These are phyloP conservation scores for Poecilia wingei DNA, from an alignment of 2,797 vertebrate species.

Conservation along the genomic window DNA sequence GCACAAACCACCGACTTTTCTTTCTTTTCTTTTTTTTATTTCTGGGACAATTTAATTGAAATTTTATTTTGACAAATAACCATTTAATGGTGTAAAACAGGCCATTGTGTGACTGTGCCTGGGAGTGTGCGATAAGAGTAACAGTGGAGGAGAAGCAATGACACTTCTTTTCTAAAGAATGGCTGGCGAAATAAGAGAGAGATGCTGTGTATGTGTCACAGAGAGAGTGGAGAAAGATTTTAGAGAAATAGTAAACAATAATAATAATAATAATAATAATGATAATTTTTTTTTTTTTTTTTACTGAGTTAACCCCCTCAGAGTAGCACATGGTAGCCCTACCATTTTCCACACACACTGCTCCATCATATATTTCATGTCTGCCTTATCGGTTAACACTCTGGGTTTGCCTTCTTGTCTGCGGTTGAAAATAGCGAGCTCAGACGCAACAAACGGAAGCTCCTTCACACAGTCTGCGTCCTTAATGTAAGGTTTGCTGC, in stretches of 20 bases:
- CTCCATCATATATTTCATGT: slow-evolving; percentile 48
- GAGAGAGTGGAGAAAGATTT: slow-evolving; percentile 42
- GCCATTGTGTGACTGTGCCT: slow-evolving; percentile 82
- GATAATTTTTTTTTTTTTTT: background rate
- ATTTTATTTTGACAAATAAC: slow-evolving; percentile 87
- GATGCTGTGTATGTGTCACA: slow-evolving; percentile 14
- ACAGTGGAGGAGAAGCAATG: slow-evolving; percentile 80
- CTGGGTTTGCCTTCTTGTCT: slow-evolving; percentile 46
- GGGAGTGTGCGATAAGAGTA: slow-evolving; percentile 82
- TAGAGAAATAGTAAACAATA: slow-evolving; percentile 66
- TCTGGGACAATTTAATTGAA: slow-evolving; percentile 81
- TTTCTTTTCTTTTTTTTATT: slow-evolving; percentile 36
- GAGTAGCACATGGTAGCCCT: slow-evolving; percentile 71
- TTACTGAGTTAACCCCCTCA: slow-evolving; percentile 55
- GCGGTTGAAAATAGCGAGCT: slow-evolving; percentile 39
- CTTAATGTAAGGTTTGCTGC: slow-evolving; percentile 29
- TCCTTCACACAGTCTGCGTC: slow-evolving; percentile 11
- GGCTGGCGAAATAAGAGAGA: slow-evolving; percentile 40
- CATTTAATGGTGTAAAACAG: slow-evolving; percentile 85
- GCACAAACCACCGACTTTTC: slow-evolving; percentile 51
- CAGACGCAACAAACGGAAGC: slow-evolving; percentile 6
- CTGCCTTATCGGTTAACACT: slow-evolving; percentile 62
- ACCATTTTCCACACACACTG: slow-evolving; percentile 77
- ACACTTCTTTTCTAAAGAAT: slow-evolving; percentile 76
- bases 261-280: slow-evolving; percentile 10